Evolutionary conservation across 2,888 invertebrate species (phyloP).

Genomic region (Sipha maydis): DNA sequence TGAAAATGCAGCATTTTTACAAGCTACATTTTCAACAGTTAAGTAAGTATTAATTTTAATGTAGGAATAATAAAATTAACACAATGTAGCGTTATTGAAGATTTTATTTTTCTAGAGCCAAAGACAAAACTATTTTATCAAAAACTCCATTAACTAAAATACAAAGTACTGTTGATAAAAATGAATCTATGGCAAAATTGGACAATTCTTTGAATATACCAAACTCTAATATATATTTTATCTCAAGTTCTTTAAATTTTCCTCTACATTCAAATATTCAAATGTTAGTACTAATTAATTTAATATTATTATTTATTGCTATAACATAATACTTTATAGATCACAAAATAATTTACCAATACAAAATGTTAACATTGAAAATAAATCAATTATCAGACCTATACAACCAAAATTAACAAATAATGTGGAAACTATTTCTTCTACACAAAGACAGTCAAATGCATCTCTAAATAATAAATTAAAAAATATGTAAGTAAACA

Average conservation of each 20-base stretch:
- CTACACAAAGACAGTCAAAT: neutral
- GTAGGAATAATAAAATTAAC: neutral
- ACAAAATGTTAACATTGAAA: neutral
- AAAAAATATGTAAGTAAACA: conserved; percentile 21
- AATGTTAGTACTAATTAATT: neutral
- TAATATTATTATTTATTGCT: neutral
- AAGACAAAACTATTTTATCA: neutral
- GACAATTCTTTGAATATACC: neutral
- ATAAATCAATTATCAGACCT: conserved; percentile 4
- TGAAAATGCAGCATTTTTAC: neutral
- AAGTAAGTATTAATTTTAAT: conserved; percentile 4
- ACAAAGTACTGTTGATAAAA: neutral
- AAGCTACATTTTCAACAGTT: neutral
- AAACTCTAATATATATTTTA: conserved; percentile 17
- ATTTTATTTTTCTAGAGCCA: conserved; percentile 8
- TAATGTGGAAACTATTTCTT: neutral
- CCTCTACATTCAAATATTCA: neutral
- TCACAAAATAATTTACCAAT: neutral
- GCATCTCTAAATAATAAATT: neutral
- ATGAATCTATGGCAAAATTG: neutral
- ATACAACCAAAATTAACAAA: conserved; percentile 39
- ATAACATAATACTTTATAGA: conserved; percentile 1
- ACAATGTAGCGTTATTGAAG: neutral
- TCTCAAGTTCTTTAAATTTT: neutral
- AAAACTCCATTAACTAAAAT: neutral